These are phyloP conservation scores for Buceros bicornis DNA, from an alignment of 2,797 vertebrate genomes.

Conservation along the genomic window DNA sequence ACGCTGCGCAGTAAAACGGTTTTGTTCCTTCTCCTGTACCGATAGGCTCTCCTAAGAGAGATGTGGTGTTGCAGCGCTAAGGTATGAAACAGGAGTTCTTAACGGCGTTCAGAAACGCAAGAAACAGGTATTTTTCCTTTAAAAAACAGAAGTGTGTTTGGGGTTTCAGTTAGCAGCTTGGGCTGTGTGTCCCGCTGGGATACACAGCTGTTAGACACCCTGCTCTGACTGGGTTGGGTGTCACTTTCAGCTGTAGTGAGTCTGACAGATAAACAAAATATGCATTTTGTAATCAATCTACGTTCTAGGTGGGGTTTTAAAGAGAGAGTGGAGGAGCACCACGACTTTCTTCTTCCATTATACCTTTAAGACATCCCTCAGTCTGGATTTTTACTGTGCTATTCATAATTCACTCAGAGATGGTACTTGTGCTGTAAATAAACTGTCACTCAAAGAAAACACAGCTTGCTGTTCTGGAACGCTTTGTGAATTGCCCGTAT, in stretches of 20 bases:
- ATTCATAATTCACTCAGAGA: not conserved
- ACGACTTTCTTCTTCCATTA: not conserved
- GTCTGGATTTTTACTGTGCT: not conserved
- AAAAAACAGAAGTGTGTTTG: not conserved
- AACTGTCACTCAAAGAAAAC: not conserved
- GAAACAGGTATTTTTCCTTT: not conserved
- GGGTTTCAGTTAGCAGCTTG: fast-evolving
- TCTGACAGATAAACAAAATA: not conserved
- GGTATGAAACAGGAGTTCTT: not conserved
- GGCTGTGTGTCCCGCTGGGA: fast-evolving
- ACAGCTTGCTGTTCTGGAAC: not conserved
- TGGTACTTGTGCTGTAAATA: not conserved
- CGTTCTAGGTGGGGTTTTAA: not conserved
- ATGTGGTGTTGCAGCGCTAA: not conserved
- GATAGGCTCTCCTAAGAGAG: fast-evolving
- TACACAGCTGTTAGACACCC: not conserved
- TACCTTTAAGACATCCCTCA: not conserved
- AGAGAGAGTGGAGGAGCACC: not conserved
- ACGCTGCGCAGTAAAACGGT: no score
- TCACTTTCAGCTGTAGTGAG: not conserved
- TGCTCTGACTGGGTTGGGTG: not conserved
- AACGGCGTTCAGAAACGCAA: not conserved
- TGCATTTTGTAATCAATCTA: fast-evolving
- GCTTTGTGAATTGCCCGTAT: not conserved
- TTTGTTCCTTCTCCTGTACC: no score